phyloP scores from a whole-genome alignment of 2,888 invertebrate species.

The Epiperipatus broadwayi region DNA sequence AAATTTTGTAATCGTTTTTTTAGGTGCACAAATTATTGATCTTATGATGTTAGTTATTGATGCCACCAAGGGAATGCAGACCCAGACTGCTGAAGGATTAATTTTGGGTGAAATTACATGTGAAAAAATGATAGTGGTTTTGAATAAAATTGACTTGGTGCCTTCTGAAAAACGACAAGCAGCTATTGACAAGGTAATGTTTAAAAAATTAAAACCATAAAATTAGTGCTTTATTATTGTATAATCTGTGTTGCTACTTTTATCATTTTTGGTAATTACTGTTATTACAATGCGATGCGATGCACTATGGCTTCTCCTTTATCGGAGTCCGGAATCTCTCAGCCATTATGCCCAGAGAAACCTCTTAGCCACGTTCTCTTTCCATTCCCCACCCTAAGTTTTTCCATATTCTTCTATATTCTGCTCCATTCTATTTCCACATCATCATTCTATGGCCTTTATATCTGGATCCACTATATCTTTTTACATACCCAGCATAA shows the following conservation, averaged over 20 bases:
- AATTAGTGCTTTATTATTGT: neutral
- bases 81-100: constrained; percentile 55
- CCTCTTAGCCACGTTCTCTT: too few species aligned
- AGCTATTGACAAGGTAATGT: constrained; percentile 35
- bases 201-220: constrained; percentile 5
- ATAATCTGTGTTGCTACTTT: too few species aligned
- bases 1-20: too few species aligned
- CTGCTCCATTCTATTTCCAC: too few species aligned
- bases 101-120: constrained; percentile 47
- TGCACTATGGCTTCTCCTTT: too few species aligned
- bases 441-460: too few species aligned
- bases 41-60: constrained; percentile 48
- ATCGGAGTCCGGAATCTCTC: too few species aligned
- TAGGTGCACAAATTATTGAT: constrained; percentile 50
- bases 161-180: constrained; percentile 31
- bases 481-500: too few species aligned
- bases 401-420: too few species aligned
- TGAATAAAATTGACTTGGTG: constrained; percentile 48
- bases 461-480: too few species aligned
- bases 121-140: constrained; percentile 41
- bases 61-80: constrained; percentile 49
- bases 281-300: neutral
- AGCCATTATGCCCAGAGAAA: too few species aligned
- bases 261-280: neutral
- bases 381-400: too few species aligned